Conservation (phyloP, 2,888 invertebrate genomes). For the Machimus rusticus region DNA sequence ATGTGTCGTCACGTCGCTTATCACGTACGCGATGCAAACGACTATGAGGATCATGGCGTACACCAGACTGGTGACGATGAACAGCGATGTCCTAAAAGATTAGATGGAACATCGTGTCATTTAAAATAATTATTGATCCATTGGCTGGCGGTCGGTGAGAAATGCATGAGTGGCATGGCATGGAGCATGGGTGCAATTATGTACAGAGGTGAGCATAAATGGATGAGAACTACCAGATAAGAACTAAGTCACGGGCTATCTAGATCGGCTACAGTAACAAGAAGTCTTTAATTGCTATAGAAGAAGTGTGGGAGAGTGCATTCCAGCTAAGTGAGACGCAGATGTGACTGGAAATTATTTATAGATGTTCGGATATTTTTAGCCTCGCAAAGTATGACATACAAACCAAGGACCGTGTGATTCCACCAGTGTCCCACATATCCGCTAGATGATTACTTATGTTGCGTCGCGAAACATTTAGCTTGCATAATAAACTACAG, state of each 20-base stretch:
- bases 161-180: not conserved
- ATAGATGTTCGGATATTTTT: slow-evolving; percentile 17
- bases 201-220: not conserved
- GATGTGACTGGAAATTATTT: slow-evolving; percentile 24
- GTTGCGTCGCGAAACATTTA: not conserved
- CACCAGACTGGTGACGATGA: slow-evolving; percentile 95
- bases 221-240: not conserved
- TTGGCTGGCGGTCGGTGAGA: not conserved
- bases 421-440: slow-evolving; percentile 27
- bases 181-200: not conserved
- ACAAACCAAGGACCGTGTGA: slow-evolving; percentile 12
- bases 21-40: slow-evolving; percentile 91
- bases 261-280: not conserved
- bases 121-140: not conserved
- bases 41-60: slow-evolving; percentile 94
- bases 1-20: slow-evolving; percentile 93
- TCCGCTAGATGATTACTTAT: slow-evolving; percentile 23
- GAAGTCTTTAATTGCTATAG: not conserved
- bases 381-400: not conserved
- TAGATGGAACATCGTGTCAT: not conserved
- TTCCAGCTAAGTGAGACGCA: slow-evolving; percentile 3
- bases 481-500: not conserved
- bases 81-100: slow-evolving; percentile 80
- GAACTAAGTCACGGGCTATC: not conserved
- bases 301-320: not conserved